Base-by-base conservation (phyloP, 2,888 invertebrate species). In the Fragum whitleyi region DNA sequence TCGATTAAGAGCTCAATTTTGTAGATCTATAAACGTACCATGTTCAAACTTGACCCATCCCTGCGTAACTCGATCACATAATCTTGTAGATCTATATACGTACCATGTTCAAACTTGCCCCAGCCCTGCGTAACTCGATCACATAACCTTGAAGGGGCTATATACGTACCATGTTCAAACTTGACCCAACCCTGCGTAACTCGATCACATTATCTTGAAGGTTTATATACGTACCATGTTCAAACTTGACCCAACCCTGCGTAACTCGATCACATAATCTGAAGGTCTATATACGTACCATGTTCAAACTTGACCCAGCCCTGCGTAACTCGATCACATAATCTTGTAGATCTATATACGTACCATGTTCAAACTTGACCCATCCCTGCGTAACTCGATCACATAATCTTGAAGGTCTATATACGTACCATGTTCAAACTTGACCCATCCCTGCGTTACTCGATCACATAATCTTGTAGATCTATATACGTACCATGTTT, bases 81-180 rank as follows among this genome's bases (percentile, higher is more conserved):
- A 68, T n/a, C n/a, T 3, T 9, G 32, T 9, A 6, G 9, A 3
- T 36, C 32, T 36, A 36, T 36, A n/a, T 9, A 70, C 61, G 59
- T 73, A 74, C 74, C 77, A n/a, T 39, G 59, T 2, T 68, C 53
- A 57, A 84, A 84, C 16, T 62, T 75, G 39, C 77, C 78, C 84
- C 81, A 84, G 7, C 65, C 68, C 9, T n/a, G 29, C 1, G 51
- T 19, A 6, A 72, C 14, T 47, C 47, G 5, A n/a, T 47, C 47
- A 14, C 16, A 67, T 69, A n/a, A n/a, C n/a, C n/a, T n/a, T n/a
- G n/a, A n/a, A n/a, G n/a, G n/a, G n/a, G n/a, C n/a, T n/a, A n/a
- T n/a, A n/a, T n/a, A n/a, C n/a, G n/a, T n/a, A 74, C 72, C 77
- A 19, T 39, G 51, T 2, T 62, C 53, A 57, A 83, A 83, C 14